Evolutionary conservation across 2,888 invertebrate genomes (phyloP), one percentile per base, ranked within the genome.

Genomic region (Automeris io): DNA sequence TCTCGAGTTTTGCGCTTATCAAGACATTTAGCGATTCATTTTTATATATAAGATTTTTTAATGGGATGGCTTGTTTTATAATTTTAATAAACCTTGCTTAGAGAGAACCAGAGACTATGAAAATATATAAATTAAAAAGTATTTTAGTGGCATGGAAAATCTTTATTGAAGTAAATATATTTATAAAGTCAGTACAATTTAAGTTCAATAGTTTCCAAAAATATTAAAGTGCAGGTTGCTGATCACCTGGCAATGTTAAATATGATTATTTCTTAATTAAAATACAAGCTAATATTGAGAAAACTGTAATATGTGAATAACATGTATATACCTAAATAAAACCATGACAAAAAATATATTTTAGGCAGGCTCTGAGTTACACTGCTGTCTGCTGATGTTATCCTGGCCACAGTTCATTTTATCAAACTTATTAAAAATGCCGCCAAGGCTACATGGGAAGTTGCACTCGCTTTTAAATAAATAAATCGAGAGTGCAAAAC

Each of bases 171-270:
- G 87, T 87, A 87, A 87, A 87, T 87, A 87, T 87, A 87, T 87
- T 87, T 87, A 87, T 87, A 87, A 87, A 87, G 87, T 87, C 87
- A 87, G 87, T 87, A 87, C 87, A 87, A 87, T 87, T 87, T 87
- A 87, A 87, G 87, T 87, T 87, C 87, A 87, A 87, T 87, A 87
- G 87, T 87, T 87, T 87, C 87, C 87, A 87, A 87, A 87, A 87
- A 87, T 87, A 87, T 87, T 87, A 87, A 87, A 87, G 87, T 83
- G 87, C 87, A 87, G 87, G 87, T 86, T 79, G 87, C 81, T 87
- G 87, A 87, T 87, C 85, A 85, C 86, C 85, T 83, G 85, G 82
- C 86, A 86, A 87, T 85, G 87, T 87, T 87, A 87, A 87, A 87
- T 87, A 87, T 86, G 87, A 87, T 87, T 87, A 87, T 87, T 83